Conservation (phyloP, 2,797 vertebrate species). For the Phataginus tricuspis region DNA sequence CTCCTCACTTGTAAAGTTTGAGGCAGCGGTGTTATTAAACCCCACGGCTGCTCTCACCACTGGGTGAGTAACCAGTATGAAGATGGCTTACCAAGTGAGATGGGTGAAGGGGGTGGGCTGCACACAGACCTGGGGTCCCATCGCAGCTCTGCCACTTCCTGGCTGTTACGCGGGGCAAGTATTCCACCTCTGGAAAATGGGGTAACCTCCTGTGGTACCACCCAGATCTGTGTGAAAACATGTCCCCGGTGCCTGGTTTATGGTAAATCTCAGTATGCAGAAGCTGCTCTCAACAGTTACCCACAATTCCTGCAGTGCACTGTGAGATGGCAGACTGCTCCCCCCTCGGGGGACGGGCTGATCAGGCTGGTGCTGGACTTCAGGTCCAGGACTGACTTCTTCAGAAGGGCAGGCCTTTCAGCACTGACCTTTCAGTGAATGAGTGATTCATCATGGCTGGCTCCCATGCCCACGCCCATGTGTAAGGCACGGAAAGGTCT, state of each 20-base stretch:
- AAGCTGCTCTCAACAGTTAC: accelerated
- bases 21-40: neutral
- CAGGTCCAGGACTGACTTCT: no score
- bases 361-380: neutral
- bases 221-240: neutral
- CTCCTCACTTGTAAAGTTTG: neutral
- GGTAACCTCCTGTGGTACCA: neutral
- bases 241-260: accelerated
- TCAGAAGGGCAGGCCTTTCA: neutral
- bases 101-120: neutral
- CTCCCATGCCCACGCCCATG: accelerated
- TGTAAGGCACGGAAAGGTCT: neutral
- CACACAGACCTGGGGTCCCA: accelerated
- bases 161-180: neutral
- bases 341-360: accelerated
- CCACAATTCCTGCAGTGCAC: accelerated
- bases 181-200: neutral
- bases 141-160: neutral
- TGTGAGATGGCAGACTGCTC: neutral
- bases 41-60: neutral
- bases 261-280: accelerated
- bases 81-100: neutral
- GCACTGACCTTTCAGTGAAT: accelerated
- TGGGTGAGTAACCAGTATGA: accelerated
- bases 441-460: neutral